Percentiles rank a stretch among this genome's conserved stretches.
Conservation (phyloP, 2,797 vertebrate species). For the Acrossocheilus fasciatus region DNA sequence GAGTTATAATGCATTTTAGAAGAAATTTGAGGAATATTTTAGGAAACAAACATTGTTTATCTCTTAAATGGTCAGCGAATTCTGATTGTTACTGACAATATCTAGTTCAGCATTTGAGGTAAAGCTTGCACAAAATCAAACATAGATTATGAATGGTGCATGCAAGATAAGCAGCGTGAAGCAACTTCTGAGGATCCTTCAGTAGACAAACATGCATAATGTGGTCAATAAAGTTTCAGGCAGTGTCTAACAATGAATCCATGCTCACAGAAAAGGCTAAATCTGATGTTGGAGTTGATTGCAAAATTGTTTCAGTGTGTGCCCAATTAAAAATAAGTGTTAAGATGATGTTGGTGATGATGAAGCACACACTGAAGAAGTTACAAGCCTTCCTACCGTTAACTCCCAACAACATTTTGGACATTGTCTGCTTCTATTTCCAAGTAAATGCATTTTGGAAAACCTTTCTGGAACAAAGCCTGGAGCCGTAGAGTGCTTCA, state of each 20-base stretch:
- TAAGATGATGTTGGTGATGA: background rate
- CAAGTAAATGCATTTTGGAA: slow-evolving; percentile 6
- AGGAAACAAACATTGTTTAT: background rate
- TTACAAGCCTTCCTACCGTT: background rate
- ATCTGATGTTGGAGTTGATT: background rate
- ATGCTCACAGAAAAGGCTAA: background rate
- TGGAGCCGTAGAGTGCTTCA: background rate
- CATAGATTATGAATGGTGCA: background rate
- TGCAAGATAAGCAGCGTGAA: background rate
- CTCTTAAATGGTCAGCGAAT: background rate
- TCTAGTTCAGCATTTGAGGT: background rate
- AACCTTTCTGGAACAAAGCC: slow-evolving; percentile 20
- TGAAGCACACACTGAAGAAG: background rate
- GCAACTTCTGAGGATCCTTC: background rate
- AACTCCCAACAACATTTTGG: background rate
- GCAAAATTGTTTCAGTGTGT: background rate
- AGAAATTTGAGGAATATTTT: background rate
- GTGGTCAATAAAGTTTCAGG: background rate
- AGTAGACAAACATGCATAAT: background rate
- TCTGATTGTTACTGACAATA: background rate
- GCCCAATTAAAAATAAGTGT: background rate
- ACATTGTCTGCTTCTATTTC: background rate
- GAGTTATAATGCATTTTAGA: background rate
- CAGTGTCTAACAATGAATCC: background rate
- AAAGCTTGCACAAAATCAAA: background rate